Evolutionary conservation across 2,888 invertebrate species (phyloP).

Genomic region (Myopa testacea): DNA sequence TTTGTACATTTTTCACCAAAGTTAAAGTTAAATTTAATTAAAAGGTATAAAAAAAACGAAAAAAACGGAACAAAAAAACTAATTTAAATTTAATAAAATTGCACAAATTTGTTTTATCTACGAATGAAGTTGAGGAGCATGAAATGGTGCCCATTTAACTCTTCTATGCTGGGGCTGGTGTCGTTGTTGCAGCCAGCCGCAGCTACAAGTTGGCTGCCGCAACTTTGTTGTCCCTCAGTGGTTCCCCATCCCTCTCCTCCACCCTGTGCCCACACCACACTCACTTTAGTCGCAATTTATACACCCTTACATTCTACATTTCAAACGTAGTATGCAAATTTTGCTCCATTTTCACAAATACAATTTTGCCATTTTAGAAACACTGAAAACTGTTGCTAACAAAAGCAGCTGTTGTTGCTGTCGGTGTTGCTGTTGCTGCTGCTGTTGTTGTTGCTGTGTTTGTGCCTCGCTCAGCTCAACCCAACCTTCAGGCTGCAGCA

Average conservation of each 20-base stretch:
- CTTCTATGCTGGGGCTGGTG: not conserved
- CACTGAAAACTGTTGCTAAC: slow-evolving; percentile 17
- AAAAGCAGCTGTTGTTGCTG: not conserved
- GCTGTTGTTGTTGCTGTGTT: not conserved
- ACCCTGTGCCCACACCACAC: not conserved
- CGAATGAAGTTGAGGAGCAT: slow-evolving; percentile 7
- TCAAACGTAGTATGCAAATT: slow-evolving; percentile 10
- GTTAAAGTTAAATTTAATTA: not conserved
- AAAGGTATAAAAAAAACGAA: not conserved
- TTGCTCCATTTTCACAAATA: slow-evolving; percentile 5
- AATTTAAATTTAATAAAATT: slow-evolving; percentile 8
- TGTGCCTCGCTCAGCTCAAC: not conserved
- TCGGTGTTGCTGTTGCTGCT: not conserved
- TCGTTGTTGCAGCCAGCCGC: not conserved
- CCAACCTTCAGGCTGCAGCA: too few species aligned
- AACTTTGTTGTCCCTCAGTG: not conserved
- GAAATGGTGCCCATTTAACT: not conserved
- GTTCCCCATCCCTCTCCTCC: not conserved
- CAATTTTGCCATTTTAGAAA: not conserved
- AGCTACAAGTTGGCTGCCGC: not conserved
- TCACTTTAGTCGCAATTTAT: not conserved
- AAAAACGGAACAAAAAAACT: too few species aligned
- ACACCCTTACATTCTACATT: not conserved
- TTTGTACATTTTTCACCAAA: not conserved
- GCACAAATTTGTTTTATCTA: not conserved